These are phyloP conservation scores for Drosophila melanica DNA, from an alignment of 1,140 invertebrate species.

Conservation along the genomic window DNA sequence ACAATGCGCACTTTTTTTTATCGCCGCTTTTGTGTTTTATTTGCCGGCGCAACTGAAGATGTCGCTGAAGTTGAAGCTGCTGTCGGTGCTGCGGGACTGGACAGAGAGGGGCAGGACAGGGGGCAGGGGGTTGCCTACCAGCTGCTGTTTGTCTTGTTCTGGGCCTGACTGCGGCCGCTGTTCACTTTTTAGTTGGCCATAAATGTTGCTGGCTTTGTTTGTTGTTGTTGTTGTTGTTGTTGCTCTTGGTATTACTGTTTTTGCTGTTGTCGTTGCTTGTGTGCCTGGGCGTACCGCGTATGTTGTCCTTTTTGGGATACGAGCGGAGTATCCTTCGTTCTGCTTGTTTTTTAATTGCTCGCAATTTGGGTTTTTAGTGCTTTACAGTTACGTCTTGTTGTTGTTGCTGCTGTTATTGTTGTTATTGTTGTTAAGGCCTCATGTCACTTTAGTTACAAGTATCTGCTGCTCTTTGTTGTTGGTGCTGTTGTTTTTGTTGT, in stretches of 20 bases:
- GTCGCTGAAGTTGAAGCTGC: too few species aligned
- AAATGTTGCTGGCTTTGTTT: conserved; percentile 42
- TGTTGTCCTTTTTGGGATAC: conserved; percentile 3
- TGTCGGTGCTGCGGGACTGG: background rate
- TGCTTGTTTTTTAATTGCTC: conserved; percentile 70
- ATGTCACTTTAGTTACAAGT: conserved; percentile 80
- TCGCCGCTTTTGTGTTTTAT: conserved; percentile 36
- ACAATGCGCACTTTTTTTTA: conserved; percentile 44
- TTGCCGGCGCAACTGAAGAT: conserved; percentile 24
- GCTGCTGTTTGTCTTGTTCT: conserved; percentile 3
- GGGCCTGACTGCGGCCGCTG: conserved; percentile 37
- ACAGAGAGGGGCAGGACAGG: background rate
- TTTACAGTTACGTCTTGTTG: conserved; percentile 37
- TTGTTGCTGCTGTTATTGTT: conserved; percentile 23
- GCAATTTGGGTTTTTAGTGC: conserved; percentile 77
- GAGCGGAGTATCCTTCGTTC: conserved; percentile 37
- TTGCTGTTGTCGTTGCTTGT: conserved; percentile 17
- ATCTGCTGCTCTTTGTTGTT: conserved; percentile 44
- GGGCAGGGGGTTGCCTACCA: background rate
- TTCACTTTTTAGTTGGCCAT: conserved; percentile 73
- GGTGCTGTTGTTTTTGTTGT: conserved; percentile 34
- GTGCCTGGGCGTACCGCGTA: conserved; percentile 7
- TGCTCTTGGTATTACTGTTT: conserved; percentile 21
- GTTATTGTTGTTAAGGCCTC: conserved; percentile 68
- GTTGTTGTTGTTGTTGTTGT: conserved; percentile 1